Evolutionary conservation across 2,888 invertebrate genomes (phyloP), one percentile per base, ranked within the genome.

Genomic region (Sinhomidia bicolor): DNA sequence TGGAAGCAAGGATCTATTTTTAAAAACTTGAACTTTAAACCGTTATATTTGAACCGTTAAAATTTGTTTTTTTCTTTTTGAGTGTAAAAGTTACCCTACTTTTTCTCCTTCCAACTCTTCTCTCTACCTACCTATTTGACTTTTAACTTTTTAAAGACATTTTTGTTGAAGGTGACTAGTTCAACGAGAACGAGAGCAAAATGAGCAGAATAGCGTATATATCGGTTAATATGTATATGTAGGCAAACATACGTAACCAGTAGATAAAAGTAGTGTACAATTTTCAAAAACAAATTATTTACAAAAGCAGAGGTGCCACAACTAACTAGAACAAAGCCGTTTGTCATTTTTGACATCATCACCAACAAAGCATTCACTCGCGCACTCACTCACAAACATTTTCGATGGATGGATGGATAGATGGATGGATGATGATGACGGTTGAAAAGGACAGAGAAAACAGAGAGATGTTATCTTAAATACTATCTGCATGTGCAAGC

Each of bases 281-380:
- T 68, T 36, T 65, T 17, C 17, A 20, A 32, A 51, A 76, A 51
- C 76, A 54, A 78, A 78, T 78, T 32, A 78, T 17, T 1, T 20
- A 54, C 54, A 54, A 78, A 51, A 32, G 76, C 51, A 3, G 29
- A 51, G 51, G 32, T 78, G 51, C 17, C 7, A 17, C 51, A 78
- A 32, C 47, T 26, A 51, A 51, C 47, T 26, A 51, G 76, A 76
- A 51, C 76, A 76, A 76, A 76, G 76, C 76, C 54, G 78, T 78
- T 51, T 78, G 78, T 78, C 78, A 78, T 78, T 32, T 54, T 54
- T 78, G 51, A 54, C 54, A 54, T n/a, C 10, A 17, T 54, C 7
- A 54, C 10, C 2, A 1, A 17, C n/a, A 17, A 7, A 54, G 17
- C 5, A 17, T 3, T 26, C n/a, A n/a, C n/a, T n/a, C n/a, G n/a